phyloP scores from a whole-genome alignment of 2,888 invertebrate genomes.

The Emmelina monodactyla region DNA sequence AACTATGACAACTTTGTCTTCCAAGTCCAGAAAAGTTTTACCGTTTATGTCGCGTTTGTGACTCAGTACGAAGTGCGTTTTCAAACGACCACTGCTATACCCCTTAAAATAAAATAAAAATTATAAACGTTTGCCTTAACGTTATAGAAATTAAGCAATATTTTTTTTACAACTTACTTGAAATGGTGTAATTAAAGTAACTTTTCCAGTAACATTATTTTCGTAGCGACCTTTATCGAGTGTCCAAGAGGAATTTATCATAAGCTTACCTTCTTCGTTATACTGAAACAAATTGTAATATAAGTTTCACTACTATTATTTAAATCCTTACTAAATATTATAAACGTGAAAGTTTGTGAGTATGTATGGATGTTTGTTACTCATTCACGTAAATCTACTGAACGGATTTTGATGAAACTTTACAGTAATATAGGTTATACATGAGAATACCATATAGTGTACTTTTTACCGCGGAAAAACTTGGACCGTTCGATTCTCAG shows the following conservation, averaged over 20 bases:
- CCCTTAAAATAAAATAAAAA: slow-evolving; percentile 60
- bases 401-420: too few species aligned
- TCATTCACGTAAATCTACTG: too few species aligned
- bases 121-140: too few species aligned
- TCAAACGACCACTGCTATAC: slow-evolving; percentile 72
- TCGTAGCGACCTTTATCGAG: slow-evolving; percentile 59
- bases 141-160: too few species aligned
- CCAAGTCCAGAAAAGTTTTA: slow-evolving; percentile 73
- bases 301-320: too few species aligned
- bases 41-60: slow-evolving; percentile 72
- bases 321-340: too few species aligned
- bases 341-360: too few species aligned
- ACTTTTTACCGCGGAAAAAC: too few species aligned
- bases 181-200: slow-evolving; percentile 73
- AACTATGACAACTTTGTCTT: slow-evolving; percentile 73
- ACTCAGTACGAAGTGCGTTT: slow-evolving; percentile 71
- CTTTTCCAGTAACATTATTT: slow-evolving; percentile 72
- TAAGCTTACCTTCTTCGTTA: slow-evolving; percentile 71
- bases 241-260: slow-evolving; percentile 76
- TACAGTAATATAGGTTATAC: too few species aligned
- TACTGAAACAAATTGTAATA: slow-evolving; percentile 67
- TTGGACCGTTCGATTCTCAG: too few species aligned
- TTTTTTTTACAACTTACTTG: slow-evolving; percentile 36
- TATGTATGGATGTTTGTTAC: too few species aligned
- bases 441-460: too few species aligned